Evolutionary conservation across 2,888 invertebrate species (phyloP).

Genomic region (Drosophila antonietae): DNA sequence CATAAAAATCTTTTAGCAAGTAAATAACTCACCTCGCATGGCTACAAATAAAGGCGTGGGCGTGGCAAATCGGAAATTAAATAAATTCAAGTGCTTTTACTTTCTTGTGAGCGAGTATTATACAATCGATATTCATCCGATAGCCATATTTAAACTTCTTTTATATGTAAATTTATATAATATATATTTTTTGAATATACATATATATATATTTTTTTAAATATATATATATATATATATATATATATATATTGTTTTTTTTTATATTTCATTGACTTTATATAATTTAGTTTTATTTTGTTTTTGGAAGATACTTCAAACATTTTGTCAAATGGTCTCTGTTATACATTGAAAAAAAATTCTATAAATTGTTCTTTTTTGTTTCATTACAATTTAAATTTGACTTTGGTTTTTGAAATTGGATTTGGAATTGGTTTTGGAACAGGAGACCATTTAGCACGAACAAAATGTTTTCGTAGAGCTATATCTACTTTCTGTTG

Average conservation of each 20-base stretch:
- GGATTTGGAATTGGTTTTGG: neutral
- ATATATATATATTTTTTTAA: neutral
- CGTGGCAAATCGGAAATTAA: neutral
- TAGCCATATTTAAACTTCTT: neutral
- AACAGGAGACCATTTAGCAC: slow-evolving; percentile 16
- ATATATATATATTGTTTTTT: neutral
- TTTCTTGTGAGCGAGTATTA: slow-evolving; percentile 1
- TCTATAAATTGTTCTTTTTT: neutral
- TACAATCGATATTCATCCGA: neutral
- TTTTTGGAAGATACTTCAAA: slow-evolving; percentile 23
- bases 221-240: neutral
- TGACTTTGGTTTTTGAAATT: neutral
- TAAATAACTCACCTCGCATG: neutral
- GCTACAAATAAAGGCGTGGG: neutral
- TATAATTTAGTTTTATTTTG: neutral
- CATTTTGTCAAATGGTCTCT: slow-evolving; percentile 30
- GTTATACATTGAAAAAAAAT: neutral
- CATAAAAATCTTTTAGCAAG: too few relatives aligned
- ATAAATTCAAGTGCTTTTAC: neutral
- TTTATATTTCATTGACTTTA: neutral
- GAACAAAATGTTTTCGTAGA: neutral
- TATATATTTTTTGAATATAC: neutral
- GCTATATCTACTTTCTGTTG: slow-evolving; percentile 4
- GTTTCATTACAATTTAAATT: neutral
- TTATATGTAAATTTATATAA: slow-evolving; percentile 6